Base-by-base conservation (phyloP, 1,140 invertebrate genomes). In the Mercenaria mercenaria region DNA sequence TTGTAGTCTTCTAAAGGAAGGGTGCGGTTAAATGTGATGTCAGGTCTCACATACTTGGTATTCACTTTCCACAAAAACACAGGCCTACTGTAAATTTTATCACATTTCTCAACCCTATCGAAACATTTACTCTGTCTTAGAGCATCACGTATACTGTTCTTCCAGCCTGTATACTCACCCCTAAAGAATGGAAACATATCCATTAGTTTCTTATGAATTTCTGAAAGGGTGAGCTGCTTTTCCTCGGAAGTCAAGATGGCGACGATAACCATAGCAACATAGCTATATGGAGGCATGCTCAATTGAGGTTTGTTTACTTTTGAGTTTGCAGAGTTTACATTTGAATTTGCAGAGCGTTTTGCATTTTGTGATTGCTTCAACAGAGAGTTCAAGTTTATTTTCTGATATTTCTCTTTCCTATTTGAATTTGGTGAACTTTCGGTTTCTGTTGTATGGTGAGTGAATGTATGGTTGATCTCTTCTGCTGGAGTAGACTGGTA, bases 171-270 rank as follows among this genome's bases (percentile, higher is more conserved):
- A 88, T 93, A 94, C 32, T 77, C 50, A 2, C 91, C 92, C 1
- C 81, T 72, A 77, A 93, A 95, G 85, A 94, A 94, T 20, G 91
- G 89, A 52, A 93, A n/a, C n/a, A n/a, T n/a, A n/a, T n/a, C n/a
- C n/a, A n/a, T n/a, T n/a, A n/a, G n/a, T n/a, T n/a, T n/a, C n/a
- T 97, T 97, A 94, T 99, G 99, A 56, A 99, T 99, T 96, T 99
- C 98, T 88, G 97, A 98, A 0, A 99, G 96, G 0, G 98, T 99
- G 6, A 99, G 96, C 50, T 97, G 96, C 93, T 98, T 98, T 10
- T 97, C 97, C 0, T 98, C 98, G 20, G 98, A 98, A 92, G 98
- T 97, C 93, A 98, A 97, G 88, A 99, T 99, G 4, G 98, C 98
- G 98, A 99, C 99, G 0, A 98, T 98, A 37, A 99, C 99, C 83